Evolutionary conservation across 2,888 invertebrate genomes (phyloP).

Genomic region (Encarsia formosa): DNA sequence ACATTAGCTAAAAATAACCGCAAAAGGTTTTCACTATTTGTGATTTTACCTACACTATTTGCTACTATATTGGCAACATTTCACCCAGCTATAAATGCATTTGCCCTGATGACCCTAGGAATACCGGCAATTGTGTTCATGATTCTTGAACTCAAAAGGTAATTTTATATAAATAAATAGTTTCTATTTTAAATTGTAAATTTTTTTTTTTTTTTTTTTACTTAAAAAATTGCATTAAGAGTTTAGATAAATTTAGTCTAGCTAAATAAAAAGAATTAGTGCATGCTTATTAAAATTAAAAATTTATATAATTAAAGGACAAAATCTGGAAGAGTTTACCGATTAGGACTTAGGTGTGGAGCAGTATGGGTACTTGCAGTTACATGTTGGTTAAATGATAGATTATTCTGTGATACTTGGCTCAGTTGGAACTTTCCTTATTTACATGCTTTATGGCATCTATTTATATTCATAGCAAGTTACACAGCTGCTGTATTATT

Average conservation of each 20-base stretch:
- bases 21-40: conserved; percentile 60
- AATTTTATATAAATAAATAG: conserved; percentile 28
- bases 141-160: conserved; percentile 67
- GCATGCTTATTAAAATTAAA: too few relatives aligned
- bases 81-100: conserved; percentile 78
- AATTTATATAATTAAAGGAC: conserved; percentile 49
- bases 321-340: conserved; percentile 63
- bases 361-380: conserved; percentile 68
- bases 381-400: conserved; percentile 74
- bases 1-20: conserved; percentile 63
- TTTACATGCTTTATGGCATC: conserved; percentile 79
- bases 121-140: conserved; percentile 68
- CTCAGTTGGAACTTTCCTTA: conserved; percentile 74
- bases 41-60: conserved; percentile 58
- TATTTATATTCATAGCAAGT: conserved; percentile 74
- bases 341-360: conserved; percentile 68
- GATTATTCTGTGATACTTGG: conserved; percentile 77
- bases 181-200: neutral
- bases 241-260: neutral
- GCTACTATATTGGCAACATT: conserved; percentile 68
- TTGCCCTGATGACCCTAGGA: conserved; percentile 72
- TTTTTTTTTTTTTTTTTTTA: neutral
- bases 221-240: neutral
- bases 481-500: conserved; percentile 74
- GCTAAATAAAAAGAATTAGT: too few relatives aligned